Evolutionary conservation across 2,113 vertebrate genomes (phyloP), one percentile per base, ranked within the genome.

Genomic region (Psittacula cyanocephala): DNA sequence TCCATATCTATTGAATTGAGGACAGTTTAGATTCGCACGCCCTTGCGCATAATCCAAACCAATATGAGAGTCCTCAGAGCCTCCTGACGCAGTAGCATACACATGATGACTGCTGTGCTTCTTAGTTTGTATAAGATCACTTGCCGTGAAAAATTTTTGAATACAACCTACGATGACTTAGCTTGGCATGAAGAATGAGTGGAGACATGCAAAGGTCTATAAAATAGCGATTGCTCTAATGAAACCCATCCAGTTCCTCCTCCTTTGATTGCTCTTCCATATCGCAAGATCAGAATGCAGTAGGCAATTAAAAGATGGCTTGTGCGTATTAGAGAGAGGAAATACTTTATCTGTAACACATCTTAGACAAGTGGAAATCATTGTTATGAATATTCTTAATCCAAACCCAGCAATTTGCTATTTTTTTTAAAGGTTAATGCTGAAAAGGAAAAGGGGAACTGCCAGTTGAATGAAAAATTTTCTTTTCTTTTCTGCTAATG

Each of bases 381-480:
- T 39, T 62, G 33, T 35, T 69, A 55, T 31, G 60, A 25, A 46
- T 70, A 47, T 60, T 92, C 39, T 84, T 52, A 57, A 76, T 60
- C 81, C 80, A 89, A 91, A 93, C 27, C 7, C 39, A 52, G 83
- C 64, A 81, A 64, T 44, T 8, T 41, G 52, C 53, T 69, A 3
- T 63, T 91, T 89, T 55, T 88, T 75, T 88, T 59, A 53, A 81
- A 83, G 50, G 64, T 81, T 77, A 94, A n/a, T 0, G 0, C 41
- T 13, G 22, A 52, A 55, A 84, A 81, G 57, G 19, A 24, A 70
- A 68, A 91, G 47, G 33, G 41, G 65, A 89, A 67, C 57, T 84
- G 65, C 75, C 79, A 81, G 37, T 10, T 79, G 89, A 82, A 92
- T 90, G 65, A 87, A 96, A 87, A 88, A 85, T 37, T 37, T 37